Conservation (phyloP, 2,797 vertebrate species). For the Hippoglossus hippoglossus region DNA sequence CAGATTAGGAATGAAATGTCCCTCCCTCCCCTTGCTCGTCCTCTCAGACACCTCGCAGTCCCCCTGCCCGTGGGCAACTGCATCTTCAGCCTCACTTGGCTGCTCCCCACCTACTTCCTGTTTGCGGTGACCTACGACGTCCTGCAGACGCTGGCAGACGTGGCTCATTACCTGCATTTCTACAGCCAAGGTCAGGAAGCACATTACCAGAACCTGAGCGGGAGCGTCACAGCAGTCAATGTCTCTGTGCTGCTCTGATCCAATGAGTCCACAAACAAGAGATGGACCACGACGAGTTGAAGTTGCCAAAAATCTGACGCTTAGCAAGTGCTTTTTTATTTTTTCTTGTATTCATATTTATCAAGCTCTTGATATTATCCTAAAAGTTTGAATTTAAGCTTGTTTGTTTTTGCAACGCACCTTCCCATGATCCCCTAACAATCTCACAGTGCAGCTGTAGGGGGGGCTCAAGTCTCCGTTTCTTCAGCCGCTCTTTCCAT, state of each 20-base stretch:
- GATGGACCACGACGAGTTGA: neutral
- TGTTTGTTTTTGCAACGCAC: neutral
- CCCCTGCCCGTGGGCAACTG: slow-evolving; percentile 69
- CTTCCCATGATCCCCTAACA: neutral
- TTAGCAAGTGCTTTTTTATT: slow-evolving; percentile 43
- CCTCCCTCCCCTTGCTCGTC: neutral
- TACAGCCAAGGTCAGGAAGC: slow-evolving; percentile 33
- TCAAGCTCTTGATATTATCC: slow-evolving; percentile 1
- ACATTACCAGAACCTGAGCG: slow-evolving; percentile 33
- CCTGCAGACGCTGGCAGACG: slow-evolving; percentile 70
- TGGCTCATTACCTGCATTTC: slow-evolving; percentile 59
- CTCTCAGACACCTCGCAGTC: slow-evolving; percentile 68
- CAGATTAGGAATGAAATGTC: neutral
- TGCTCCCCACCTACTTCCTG: slow-evolving; percentile 83
- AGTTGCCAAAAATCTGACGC: slow-evolving; percentile 30
- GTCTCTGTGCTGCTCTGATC: slow-evolving; percentile 48
- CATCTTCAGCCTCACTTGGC: slow-evolving; percentile 77
- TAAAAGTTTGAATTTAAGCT: neutral
- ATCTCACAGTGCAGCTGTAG: too few relatives aligned
- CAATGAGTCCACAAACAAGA: neutral
- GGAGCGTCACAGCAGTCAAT: slow-evolving; percentile 41
- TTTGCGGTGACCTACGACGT: slow-evolving; percentile 82
- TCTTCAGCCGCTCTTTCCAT: too few relatives aligned
- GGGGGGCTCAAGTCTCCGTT: too few relatives aligned
- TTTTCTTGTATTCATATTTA: neutral